Evolutionary conservation across 30 jellyfish, hydroid and myxozoan species (phyloP), one percentile per base, ranked within the genome.

Genomic region (Hydra vulgaris): DNA sequence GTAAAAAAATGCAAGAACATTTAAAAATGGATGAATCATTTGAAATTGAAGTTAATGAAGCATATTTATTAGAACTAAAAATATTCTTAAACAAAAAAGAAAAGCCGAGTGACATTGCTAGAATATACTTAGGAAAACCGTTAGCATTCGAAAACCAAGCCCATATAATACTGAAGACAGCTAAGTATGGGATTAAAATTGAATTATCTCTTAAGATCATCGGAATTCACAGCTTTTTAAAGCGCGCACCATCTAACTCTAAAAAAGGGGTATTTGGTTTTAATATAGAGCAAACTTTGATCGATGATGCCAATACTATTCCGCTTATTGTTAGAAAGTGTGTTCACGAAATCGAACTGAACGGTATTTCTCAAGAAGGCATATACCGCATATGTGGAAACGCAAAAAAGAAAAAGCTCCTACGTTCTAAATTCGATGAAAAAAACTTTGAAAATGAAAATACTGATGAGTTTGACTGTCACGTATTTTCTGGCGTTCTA

Each of bases 341-440:
- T 79, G 96, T 92, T 71, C 88, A 83, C 25, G 98, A 92, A 80
- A 87, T 92, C 66, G 98, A 92, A 67, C 66, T 53, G 23, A 89
- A 95, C 17, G 98, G 96, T 25, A 71, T 92, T 85, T 71, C 81
- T 40, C 77, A 79, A 20, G 92, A 82, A 15, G 98, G 98, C 8
- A 84, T 92, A 17, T 92, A 92, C 82, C 89, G 98, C 23, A 85
- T 92, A 18, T 74, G 96, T 79, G 98, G 98, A 76, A 92, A 88
- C 74, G 98, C 98, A 19, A 77, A 79, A 66, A 92, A 92, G 86
- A 92, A 92, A 79, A 83, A 83, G 66, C 54, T 81, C 16, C 80
- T 92, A 17, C 95, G 88, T 19, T 82, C 89, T 23, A 89, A 81
- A 53, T 92, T 92, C 56, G 98, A 92, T 17, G 88, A 68, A 25